phyloP scores from a whole-genome alignment of 2,797 vertebrate species.

The Malacoctenus gilli region DNA sequence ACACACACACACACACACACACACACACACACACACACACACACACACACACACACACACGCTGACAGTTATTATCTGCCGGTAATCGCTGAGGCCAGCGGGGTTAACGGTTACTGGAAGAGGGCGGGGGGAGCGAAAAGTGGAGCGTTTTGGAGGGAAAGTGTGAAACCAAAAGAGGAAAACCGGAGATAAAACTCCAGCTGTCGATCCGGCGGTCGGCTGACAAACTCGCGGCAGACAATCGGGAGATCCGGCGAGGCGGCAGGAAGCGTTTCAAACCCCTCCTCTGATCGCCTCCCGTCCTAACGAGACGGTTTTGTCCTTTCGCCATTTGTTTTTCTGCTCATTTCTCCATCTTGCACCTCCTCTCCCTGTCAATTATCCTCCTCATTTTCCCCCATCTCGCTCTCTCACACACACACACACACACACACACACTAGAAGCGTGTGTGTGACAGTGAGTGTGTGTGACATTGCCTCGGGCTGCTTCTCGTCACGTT shows the following conservation, averaged over 20 bases:
- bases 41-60: constrained; percentile 57
- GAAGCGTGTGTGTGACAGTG: constrained; percentile 33
- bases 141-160: constrained; percentile 3
- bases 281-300: constrained; percentile 43
- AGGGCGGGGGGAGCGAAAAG: not conserved
- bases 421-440: constrained; percentile 47
- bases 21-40: constrained; percentile 53
- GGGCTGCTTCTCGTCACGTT: constrained; percentile 70
- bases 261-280: constrained; percentile 54
- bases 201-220: constrained; percentile 43
- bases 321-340: constrained; percentile 36
- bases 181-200: constrained; percentile 23
- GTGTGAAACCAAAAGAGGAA: not conserved
- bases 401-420: constrained; percentile 36
- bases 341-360: constrained; percentile 40
- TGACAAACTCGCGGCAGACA: constrained; percentile 39
- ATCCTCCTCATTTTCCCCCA: constrained; percentile 46
- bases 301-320: constrained; percentile 21
- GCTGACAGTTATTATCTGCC: constrained; percentile 61
- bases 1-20: constrained; percentile 51
- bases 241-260: constrained; percentile 42
- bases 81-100: constrained; percentile 67
- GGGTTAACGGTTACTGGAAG: constrained; percentile 68
- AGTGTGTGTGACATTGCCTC: constrained; percentile 75
- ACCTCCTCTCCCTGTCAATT: constrained; percentile 64